Evolutionary conservation across 2,888 invertebrate genomes (phyloP), one percentile per base, ranked within the genome.

Genomic region (Platerodrilus igneus): DNA sequence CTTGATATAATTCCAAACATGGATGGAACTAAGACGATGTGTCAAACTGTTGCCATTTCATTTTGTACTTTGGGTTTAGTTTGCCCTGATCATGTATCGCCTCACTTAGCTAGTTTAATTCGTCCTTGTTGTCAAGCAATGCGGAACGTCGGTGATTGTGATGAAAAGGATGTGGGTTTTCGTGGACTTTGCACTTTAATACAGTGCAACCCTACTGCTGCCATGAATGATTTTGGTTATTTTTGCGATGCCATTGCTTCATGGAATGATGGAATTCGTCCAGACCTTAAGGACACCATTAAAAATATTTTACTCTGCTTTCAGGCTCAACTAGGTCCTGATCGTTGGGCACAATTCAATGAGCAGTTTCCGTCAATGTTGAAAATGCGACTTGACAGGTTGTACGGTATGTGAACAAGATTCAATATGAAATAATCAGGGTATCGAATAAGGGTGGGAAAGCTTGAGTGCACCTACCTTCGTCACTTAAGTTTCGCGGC

Each of bases 221-320:
- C 96, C 28, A 88, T 95, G 31, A 84, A 85, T 40, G 95, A 97
- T 66, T 99, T 99, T 66, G 93, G 99, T 71, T 99, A 86, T 77
- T 96, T 99, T 76, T 99, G 99, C 70, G 99, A 99, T 75, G 99
- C 99, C 4, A 89, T 97, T 19, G 97, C 96, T 13, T 97, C 96
- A 2, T 99, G 97, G 97, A 60, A 62, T 30, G 55, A 58, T 14
- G n/a, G n/a, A n/a, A 81, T 87, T 27, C 84, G 85, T 56, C 90
- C 94, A 5, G 96, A 99, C 66, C 77, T 99, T 40, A 95, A 93
- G 72, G 91, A 94, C 59, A 94, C 91, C 86, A 95, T 99, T 20
- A 52, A 61, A 19, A 66, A 89, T 86, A 97, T 99, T 62, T 76
- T 99, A 52, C 86, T 89, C 70, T 91, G 92, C 33, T 96, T 97